Base-by-base conservation (phyloP, 1,140 invertebrate genomes). In the Drosophila tristis region DNA sequence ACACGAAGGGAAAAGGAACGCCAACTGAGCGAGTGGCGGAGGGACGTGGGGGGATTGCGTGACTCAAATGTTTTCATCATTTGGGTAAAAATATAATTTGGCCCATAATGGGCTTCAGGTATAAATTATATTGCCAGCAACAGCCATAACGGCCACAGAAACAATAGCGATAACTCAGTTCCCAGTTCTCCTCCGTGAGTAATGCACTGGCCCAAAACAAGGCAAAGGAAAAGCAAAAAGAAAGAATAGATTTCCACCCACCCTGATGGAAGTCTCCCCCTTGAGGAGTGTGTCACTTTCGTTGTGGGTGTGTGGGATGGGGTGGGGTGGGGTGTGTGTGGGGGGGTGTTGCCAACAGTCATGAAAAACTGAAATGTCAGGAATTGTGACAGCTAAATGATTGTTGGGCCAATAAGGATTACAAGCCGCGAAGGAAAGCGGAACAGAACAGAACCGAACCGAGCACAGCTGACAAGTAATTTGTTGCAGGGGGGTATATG, bases 1-100 rank as follows among this genome's bases (percentile, higher is more conserved):
- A 54, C 68, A 58, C 39, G 26, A 44, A 45, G 29, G 49, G 13
- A 29, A 31, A 51, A 51, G 2, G 15, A n/a, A 55, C 31, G 29
- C 43, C 29, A 31, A 45, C 55, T 64, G 20, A 20, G 20, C 20
- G 20, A 20, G 2, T 2, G 20, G 20, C 1, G 20, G 1, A 20
- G 20, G 20, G 20, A 20, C 20, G 20, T 1, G 20, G 20, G 66
- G 35, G 50, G 74, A 45, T 78, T 78, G 74, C 74, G 74, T 78
- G 74, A 78, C 74, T 78, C 11, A 77, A 77, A 78, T 78, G 74
- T 78, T 78, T 78, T 78, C 74, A 78, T 78, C 74, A 78, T 78
- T 78, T 77, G 62, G 65, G 59, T 75, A 77, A 64, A 78, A 78
- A 77, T 78, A 78, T 78, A 78, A 78, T 78, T 78, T 78, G 71